A percentile compares a stretch with the other conserved stretches of the same genome.
phyloP scores from a whole-genome alignment of 64 coral and sea anemone species.

The Porites australiensis region DNA sequence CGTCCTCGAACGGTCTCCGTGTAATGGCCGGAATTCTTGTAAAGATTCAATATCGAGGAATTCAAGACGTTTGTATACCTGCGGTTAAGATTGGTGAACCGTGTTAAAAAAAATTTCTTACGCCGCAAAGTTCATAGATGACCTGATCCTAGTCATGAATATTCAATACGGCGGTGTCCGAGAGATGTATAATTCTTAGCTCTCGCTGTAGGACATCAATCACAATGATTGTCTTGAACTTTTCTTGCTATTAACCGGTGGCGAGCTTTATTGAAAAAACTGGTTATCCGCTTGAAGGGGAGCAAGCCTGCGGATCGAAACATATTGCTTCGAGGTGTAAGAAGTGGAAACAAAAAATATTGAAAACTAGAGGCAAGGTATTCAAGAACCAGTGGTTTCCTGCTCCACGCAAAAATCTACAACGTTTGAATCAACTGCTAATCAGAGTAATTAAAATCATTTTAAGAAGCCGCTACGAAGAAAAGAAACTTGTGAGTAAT shows the following conservation, averaged over 20 bases:
- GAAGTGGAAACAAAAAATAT: background rate
- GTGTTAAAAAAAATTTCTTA: background rate
- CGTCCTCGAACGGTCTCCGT: background rate
- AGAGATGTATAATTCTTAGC: background rate
- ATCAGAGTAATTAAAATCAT: constrained; percentile 33
- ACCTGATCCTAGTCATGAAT: constrained; percentile 28
- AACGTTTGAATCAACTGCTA: constrained; percentile 18
- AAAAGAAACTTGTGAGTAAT: constrained; percentile 18
- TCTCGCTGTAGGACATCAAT: background rate
- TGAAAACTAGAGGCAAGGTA: background rate
- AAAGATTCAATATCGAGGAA: constrained; percentile 30
- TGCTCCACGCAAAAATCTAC: background rate
- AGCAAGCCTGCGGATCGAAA: background rate
- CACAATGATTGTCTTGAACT: background rate
- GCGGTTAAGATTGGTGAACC: constrained; percentile 3
- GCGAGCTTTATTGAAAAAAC: background rate
- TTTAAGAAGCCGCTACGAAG: constrained; percentile 7
- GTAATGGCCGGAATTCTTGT: background rate
- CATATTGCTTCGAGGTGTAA: background rate
- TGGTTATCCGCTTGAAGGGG: background rate
- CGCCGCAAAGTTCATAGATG: background rate
- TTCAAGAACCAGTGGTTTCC: constrained; percentile 16
- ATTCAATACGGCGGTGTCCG: background rate
- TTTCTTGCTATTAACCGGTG: background rate
- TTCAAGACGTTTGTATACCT: constrained; percentile 9